phyloP scores from a whole-genome alignment of 2,888 invertebrate species.

The Microctonus brassicae region DNA sequence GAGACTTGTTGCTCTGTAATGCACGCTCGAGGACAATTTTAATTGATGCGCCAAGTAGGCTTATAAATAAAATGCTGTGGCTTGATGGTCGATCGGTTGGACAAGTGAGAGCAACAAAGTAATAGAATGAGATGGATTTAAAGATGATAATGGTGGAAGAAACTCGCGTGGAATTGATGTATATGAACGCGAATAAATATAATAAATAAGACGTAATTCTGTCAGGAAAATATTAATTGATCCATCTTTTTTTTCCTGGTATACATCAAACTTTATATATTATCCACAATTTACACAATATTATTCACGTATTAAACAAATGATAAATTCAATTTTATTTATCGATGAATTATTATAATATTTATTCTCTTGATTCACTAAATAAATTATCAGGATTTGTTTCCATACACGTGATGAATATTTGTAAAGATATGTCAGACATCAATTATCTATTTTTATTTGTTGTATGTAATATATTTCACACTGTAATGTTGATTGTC shows the following conservation, averaged over 20 bases:
- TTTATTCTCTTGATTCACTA: too few species aligned
- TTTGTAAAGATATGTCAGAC: background rate
- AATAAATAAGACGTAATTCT: background rate
- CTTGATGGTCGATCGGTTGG: slow-evolving; percentile 41
- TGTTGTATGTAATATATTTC: background rate
- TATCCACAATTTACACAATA: too few species aligned
- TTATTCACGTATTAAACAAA: too few species aligned
- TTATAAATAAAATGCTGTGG: slow-evolving; percentile 54
- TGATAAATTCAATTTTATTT: too few species aligned
- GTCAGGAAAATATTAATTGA: background rate
- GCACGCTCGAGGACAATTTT: slow-evolving; percentile 57
- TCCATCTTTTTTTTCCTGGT: background rate
- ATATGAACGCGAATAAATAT: background rate
- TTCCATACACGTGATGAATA: background rate
- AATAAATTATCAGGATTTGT: background rate
- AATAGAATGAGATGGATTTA: slow-evolving; percentile 12
- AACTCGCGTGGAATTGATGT: too few species aligned
- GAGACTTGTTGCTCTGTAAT: slow-evolving; percentile 50
- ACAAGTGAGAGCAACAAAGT: slow-evolving; percentile 29
- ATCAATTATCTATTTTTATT: slow-evolving; percentile 3
- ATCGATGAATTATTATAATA: too few species aligned
- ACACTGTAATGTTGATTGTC: slow-evolving; percentile 44
- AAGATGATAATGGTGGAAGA: slow-evolving; percentile 28
- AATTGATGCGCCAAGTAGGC: slow-evolving; percentile 51
- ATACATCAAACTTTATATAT: too few species aligned